A percentile compares a stretch with the other conserved stretches of the same genome.
Evolutionary conservation across 2,113 vertebrate genomes (phyloP).

Genomic region (Chionis minor): DNA sequence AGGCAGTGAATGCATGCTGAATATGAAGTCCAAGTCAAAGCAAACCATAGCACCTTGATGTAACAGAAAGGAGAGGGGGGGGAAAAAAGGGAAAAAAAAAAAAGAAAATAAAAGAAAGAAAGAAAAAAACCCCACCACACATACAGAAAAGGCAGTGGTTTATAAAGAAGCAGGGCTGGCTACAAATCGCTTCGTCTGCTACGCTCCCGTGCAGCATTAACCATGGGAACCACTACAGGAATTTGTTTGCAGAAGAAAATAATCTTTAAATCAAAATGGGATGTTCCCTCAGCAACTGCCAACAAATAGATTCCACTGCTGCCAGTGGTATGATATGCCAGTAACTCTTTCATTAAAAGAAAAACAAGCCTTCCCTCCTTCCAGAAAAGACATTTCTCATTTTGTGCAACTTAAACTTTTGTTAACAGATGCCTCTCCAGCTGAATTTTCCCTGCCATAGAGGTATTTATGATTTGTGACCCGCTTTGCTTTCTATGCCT

Average conservation of each 20-base stretch:
- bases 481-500: neutral
- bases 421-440: neutral
- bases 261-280: constrained; percentile 54
- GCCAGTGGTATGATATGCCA: neutral
- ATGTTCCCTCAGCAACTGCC: neutral
- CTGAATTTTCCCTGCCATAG: neutral
- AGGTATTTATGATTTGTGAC: neutral
- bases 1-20: neutral
- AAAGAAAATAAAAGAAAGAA: neutral
- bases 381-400: neutral
- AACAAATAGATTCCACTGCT: constrained; percentile 22
- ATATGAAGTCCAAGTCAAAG: neutral
- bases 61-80: neutral
- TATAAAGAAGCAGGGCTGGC: neutral
- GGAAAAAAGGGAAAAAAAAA: too few species aligned
- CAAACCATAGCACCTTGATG: neutral
- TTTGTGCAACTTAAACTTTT: neutral
- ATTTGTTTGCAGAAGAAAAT: constrained; percentile 39
- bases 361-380: neutral
- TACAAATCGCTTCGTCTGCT: neutral
- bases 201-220: neutral
- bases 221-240: constrained; percentile 22
- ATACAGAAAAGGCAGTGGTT: neutral
- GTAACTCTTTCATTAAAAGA: neutral
- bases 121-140: too few species aligned